Evolutionary conservation across 2,113 vertebrate genomes (phyloP), one percentile per base, ranked within the genome.

Genomic region (Aegotheles bennettii): DNA sequence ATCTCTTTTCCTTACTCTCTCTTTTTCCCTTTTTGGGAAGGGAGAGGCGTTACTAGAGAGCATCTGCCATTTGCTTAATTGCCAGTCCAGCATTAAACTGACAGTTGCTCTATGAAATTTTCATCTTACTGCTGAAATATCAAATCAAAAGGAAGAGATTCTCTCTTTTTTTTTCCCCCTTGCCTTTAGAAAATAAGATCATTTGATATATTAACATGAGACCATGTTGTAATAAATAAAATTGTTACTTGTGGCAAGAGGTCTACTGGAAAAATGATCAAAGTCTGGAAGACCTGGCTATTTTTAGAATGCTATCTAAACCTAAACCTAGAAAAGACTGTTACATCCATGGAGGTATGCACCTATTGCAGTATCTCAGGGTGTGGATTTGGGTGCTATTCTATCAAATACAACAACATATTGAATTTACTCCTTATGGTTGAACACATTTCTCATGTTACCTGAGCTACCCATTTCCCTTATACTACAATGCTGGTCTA

Each of bases 381-480:
- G 8, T 69, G 36, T 24, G 31, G 60, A 29, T 94, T 68, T 59
- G 59, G 77, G 65, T 74, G 50, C 15, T 90, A 21, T 64, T 85
- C 64, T 53, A 18, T 93, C 48, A 73, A 77, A 90, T 64, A 48
- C 23, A 56, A 38, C 57, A 64, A 13, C 33, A n/a, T 33, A 90
- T 10, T 63, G 53, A 71, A 81, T 51, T 70, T 63, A 51, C 29
- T 17, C 54, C 63, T 88, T 57, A 48, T 0, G 4, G 48, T 29
- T 77, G 48, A 90, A 60, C 35, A 76, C n/a, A 57, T 85, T 91
- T 82, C 67, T 91, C 64, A 15, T n/a, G 35, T 73, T 77, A 59
- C 35, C 18, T 54, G 43, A 77, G n/a, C 59, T 74, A 60, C n/a
- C 45, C 47, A 67, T 87, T 78, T 56, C 42, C 84, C 21, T 78